phyloP scores from a whole-genome alignment of 2,797 vertebrate genomes.

The Macropodus opercularis region DNA sequence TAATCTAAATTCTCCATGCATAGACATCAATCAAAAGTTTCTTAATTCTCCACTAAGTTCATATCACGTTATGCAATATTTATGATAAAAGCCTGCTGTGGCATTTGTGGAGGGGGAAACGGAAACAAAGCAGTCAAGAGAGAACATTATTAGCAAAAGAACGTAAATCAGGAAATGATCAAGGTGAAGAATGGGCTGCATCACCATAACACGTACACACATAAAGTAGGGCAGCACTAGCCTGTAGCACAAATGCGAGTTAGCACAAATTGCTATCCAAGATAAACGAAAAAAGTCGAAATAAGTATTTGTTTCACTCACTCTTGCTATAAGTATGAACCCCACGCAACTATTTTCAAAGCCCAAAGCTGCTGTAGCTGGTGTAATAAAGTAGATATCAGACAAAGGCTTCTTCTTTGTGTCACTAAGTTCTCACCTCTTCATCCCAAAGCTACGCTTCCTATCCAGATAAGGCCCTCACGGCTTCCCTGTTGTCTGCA shows the following conservation, averaged over 20 bases:
- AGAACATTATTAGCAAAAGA: background rate
- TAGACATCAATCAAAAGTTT: background rate
- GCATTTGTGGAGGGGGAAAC: background rate
- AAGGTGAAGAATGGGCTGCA: background rate
- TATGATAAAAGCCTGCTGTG: background rate
- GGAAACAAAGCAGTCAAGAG: background rate
- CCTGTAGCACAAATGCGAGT: conserved; percentile 6
- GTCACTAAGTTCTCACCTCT: no score
- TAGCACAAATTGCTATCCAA: background rate
- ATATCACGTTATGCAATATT: background rate
- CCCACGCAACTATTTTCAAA: background rate
- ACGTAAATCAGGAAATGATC: background rate
- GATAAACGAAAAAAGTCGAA: background rate
- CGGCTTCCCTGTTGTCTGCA: conserved; percentile 6
- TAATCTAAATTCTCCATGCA: background rate
- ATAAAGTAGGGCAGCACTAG: conserved; percentile 14
- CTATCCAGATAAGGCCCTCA: conserved; percentile 10
- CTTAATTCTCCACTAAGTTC: background rate
- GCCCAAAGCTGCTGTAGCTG: background rate
- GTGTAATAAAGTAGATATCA: background rate
- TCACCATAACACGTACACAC: background rate
- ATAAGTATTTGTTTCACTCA: background rate
- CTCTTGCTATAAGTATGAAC: background rate
- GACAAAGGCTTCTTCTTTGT: background rate
- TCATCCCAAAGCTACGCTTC: conserved; percentile 23